These are phyloP conservation scores for Prionace glauca DNA, from an alignment of 2,797 vertebrate species.

Conservation along the genomic window DNA sequence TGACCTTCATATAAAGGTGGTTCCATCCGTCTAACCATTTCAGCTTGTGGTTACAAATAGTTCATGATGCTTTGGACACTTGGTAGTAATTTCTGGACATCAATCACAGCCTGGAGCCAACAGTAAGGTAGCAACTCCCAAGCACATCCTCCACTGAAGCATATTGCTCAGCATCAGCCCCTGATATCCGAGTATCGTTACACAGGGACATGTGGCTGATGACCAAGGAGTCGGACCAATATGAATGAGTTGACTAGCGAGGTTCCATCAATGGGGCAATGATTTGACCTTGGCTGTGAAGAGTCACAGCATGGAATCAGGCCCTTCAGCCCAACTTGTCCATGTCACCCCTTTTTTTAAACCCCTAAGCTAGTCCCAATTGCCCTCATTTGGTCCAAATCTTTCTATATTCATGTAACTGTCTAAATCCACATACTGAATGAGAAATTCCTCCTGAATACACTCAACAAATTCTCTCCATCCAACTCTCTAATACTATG, in stretches of 20 bases:
- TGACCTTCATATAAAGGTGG: not conserved
- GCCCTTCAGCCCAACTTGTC: no score
- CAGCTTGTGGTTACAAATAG: not conserved
- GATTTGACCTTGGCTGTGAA: not conserved
- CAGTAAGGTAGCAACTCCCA: not conserved
- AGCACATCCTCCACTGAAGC: not conserved
- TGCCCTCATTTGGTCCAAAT: no score
- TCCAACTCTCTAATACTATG: no score
- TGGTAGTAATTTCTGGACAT: not conserved
- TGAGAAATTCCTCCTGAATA: no score
- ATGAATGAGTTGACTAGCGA: not conserved
- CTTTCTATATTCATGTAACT: no score
- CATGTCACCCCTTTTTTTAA: no score
- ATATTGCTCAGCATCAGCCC: not conserved
- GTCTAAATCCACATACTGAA: no score
- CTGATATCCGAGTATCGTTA: not conserved
- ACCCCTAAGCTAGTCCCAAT: no score
- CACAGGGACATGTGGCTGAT: not conserved
- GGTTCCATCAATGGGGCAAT: not conserved
- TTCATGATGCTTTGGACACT: not conserved
- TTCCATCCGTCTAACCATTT: slow-evolving; percentile 3
- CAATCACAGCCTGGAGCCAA: not conserved
- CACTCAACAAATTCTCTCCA: no score
- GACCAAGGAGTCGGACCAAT: not conserved
- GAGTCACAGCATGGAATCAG: no score